Evolutionary conservation across 2,888 invertebrate genomes (phyloP).

Genomic region (Camptogramma bilineatum): DNA sequence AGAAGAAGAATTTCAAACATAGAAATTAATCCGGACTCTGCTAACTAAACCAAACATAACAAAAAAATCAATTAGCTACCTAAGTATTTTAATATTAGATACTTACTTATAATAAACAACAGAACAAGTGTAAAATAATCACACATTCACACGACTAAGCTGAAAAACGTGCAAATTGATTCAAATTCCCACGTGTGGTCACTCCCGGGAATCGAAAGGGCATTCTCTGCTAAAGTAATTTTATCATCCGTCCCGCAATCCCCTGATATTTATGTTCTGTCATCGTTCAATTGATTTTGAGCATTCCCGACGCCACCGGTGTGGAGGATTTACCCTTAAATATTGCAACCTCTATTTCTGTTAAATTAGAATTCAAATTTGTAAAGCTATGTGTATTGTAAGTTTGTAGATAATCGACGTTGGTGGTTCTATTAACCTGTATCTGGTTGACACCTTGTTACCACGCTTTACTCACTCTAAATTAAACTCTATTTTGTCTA

Average conservation of each 20-base stretch:
- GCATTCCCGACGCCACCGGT: constrained; percentile 48
- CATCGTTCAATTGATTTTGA: constrained; percentile 62
- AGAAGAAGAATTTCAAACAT: no score
- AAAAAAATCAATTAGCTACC: no score
- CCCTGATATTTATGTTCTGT: constrained; percentile 60
- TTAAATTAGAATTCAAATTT: constrained; percentile 45
- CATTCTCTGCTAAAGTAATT: constrained; percentile 48
- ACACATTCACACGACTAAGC: constrained; percentile 14
- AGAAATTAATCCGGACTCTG: no score
- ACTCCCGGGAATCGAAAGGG: constrained; percentile 46
- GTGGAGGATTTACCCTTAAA: constrained; percentile 28
- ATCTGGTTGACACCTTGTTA: constrained; percentile 72
- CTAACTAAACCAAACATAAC: no score
- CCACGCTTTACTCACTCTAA: constrained; percentile 31
- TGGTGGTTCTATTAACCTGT: constrained; percentile 72
- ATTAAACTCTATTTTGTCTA: constrained; percentile 13
- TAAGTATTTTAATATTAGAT: no score
- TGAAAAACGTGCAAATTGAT: constrained; percentile 31
- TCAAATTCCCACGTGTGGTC: constrained; percentile 50
- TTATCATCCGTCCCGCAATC: constrained; percentile 46
- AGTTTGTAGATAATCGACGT: constrained; percentile 54
- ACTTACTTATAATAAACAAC: neutral
- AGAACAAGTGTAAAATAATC: neutral
- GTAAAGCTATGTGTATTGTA: constrained; percentile 26
- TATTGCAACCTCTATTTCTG: constrained; percentile 40